phyloP scores from a whole-genome alignment of 2,888 invertebrate genomes.

The Merodon equestris region DNA sequence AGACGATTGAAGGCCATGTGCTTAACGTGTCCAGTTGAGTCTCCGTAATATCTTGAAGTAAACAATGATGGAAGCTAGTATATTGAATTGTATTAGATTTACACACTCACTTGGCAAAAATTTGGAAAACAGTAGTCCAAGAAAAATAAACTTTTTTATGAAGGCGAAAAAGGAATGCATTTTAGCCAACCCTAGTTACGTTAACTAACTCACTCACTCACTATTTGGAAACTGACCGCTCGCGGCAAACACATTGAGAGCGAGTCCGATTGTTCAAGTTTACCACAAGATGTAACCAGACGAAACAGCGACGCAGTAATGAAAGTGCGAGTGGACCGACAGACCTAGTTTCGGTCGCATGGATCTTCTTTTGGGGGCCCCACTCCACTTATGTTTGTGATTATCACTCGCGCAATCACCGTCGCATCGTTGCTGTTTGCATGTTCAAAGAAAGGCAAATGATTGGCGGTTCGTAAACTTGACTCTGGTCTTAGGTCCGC shows the following conservation, averaged over 20 bases:
- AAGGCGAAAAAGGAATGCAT: constrained; percentile 20
- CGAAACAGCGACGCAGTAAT: background rate
- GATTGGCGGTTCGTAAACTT: no score
- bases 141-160: constrained; percentile 1
- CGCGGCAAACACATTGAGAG: no score
- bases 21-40: no score
- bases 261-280: no score
- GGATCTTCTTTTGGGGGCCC: constrained; percentile 4
- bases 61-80: constrained; percentile 12
- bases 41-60: constrained; percentile 1
- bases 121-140: constrained; percentile 17
- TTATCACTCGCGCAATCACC: background rate
- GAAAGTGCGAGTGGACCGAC: constrained; percentile 37
- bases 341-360: constrained; percentile 38
- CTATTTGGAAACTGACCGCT: no score
- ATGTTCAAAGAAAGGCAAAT: background rate
- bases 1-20: background rate
- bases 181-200: background rate
- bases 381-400: background rate
- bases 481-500: constrained; percentile 16
- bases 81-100: background rate
- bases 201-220: no score
- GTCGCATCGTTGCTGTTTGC: background rate
- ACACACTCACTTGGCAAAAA: constrained; percentile 25
- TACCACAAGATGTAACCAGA: constrained; percentile 6